These are phyloP conservation scores for Thalassoma bifasciatum DNA, from an alignment of 2,113 vertebrate genomes.

Conservation along the genomic window DNA sequence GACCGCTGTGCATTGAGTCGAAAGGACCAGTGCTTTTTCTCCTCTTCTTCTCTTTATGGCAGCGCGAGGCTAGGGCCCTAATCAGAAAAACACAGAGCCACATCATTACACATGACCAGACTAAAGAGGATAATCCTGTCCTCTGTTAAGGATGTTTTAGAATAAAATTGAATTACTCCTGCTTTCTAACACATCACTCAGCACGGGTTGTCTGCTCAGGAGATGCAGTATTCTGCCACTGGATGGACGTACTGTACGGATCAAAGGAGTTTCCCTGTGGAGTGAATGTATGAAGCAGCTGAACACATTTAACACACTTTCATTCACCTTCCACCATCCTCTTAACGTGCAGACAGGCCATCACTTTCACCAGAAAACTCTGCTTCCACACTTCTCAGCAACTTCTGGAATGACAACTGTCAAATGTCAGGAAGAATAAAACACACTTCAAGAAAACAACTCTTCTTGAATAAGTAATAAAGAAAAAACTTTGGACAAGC, in stretches of 20 bases:
- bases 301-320: conserved; percentile 27
- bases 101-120: conserved; percentile 79
- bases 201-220: conserved; percentile 36
- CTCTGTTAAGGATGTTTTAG: conserved; percentile 61
- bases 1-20: conserved; percentile 72
- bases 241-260: conserved; percentile 1
- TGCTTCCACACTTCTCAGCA: not conserved
- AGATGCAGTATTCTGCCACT: conserved; percentile 13
- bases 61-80: conserved; percentile 56
- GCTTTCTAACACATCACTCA: conserved; percentile 50
- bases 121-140: conserved; percentile 72
- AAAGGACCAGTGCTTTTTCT: conserved; percentile 59
- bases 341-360: not conserved
- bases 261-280: conserved; percentile 3
- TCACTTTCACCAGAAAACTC: not conserved
- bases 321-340: not conserved
- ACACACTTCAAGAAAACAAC: not conserved
- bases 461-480: no score
- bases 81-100: conserved; percentile 79
- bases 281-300: conserved; percentile 22
- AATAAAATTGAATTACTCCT: conserved; percentile 72
- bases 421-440: not conserved
- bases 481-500: not conserved
- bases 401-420: not conserved
- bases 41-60: conserved; percentile 56